phyloP scores from a whole-genome alignment of 1,140 invertebrate species.

The Procambarus clarkii region DNA sequence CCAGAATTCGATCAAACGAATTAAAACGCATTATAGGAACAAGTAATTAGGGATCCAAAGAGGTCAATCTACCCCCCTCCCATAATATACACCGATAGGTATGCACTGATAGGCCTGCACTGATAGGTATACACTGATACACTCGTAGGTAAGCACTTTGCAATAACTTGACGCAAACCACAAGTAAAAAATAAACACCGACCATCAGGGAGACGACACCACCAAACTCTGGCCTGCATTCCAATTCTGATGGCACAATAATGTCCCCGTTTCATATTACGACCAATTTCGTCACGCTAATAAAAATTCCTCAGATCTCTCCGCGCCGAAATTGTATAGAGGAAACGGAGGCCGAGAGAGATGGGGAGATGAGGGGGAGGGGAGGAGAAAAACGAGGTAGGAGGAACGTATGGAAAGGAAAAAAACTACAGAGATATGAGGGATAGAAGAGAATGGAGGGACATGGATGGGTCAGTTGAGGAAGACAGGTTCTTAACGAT shows the following conservation, averaged over 20 bases:
- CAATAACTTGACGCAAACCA: background rate
- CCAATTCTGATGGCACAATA: conserved; percentile 28
- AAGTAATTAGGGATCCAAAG: too few species aligned
- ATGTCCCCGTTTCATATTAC: conserved; percentile 51
- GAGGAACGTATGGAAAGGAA: background rate
- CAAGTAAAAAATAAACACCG: background rate
- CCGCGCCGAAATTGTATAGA: conserved; percentile 38
- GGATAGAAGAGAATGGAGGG: too few species aligned
- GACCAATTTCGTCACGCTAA: conserved; percentile 56
- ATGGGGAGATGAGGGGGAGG: background rate
- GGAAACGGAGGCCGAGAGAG: background rate
- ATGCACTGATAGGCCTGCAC: too few species aligned
- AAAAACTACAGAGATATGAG: too few species aligned
- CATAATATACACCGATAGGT: too few species aligned
- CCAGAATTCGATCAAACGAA: too few species aligned
- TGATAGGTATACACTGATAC: too few species aligned
- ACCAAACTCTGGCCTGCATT: conserved; percentile 16
- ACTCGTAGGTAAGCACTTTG: too few species aligned
- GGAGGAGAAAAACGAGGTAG: background rate
- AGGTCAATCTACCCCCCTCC: too few species aligned
- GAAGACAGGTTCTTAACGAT: too few species aligned
- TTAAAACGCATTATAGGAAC: too few species aligned
- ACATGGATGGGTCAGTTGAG: too few species aligned
- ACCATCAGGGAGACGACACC: conserved; percentile 15
- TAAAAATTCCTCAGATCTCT: conserved; percentile 45